A percentile compares a stretch with the other conserved stretches of the same genome.
Conservation (phyloP, 53 echinoderm and acorn worm genomes). For the Crossaster papposus region DNA sequence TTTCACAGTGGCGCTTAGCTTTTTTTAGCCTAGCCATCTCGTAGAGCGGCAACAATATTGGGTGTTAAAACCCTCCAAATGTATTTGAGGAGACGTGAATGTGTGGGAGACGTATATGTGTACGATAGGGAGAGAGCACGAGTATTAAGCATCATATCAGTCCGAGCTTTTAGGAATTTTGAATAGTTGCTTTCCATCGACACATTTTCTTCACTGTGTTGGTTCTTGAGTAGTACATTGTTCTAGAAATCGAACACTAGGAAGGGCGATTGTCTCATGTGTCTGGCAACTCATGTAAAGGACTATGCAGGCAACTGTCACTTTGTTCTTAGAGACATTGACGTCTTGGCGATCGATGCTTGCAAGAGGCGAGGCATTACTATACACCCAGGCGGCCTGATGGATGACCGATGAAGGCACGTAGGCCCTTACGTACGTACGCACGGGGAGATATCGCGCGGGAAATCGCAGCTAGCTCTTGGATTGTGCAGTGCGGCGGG, state of each 20-base stretch:
- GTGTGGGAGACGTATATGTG: too few species aligned
- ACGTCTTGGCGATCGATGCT: conserved; percentile 16
- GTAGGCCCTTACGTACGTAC: too few species aligned
- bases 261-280: neutral
- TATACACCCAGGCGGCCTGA: neutral
- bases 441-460: neutral
- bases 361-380: neutral
- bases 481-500: neutral
- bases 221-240: too few species aligned
- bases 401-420: neutral
- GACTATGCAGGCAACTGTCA: neutral
- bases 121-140: too few species aligned
- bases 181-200: neutral
- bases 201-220: neutral
- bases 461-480: neutral
- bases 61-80: too few species aligned
- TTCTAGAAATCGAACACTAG: neutral
- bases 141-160: too few species aligned
- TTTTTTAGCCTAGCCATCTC: too few species aligned
- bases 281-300: too few species aligned
- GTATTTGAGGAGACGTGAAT: too few species aligned
- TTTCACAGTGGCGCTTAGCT: too few species aligned
- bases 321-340: neutral
- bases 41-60: too few species aligned
- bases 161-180: neutral